A percentile compares a stretch with the other conserved stretches of the same genome.
phyloP scores from a whole-genome alignment of 2,797 vertebrate genomes.

The Chloroceryle amazona region DNA sequence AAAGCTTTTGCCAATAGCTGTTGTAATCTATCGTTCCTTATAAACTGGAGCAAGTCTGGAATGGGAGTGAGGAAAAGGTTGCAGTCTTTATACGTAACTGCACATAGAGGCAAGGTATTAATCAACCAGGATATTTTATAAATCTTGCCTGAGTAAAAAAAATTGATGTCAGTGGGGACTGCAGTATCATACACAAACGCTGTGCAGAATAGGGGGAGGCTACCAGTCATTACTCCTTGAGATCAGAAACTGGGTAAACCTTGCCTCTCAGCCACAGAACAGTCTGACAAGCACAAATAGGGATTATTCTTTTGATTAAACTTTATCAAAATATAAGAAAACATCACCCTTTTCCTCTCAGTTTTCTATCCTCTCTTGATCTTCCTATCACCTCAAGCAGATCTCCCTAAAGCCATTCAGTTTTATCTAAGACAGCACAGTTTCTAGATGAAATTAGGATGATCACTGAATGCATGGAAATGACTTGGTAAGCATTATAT shows the following conservation, averaged over 20 bases:
- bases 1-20: not conserved
- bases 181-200: not conserved
- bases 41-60: not conserved
- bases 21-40: not conserved
- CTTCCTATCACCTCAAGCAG: slow-evolving; percentile 4
- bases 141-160: accelerated
- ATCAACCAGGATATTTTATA: not conserved
- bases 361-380: not conserved
- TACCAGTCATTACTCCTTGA: not conserved
- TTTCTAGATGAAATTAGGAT: not conserved
- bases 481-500: not conserved
- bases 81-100: not conserved
- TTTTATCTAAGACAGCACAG: not conserved
- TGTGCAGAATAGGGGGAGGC: not conserved
- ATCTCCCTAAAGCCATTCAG: not conserved
- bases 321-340: not conserved
- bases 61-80: not conserved
- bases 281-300: not conserved
- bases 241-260: not conserved
- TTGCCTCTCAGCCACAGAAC: not conserved
- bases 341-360: not conserved
- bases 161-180: accelerated
- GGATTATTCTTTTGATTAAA: not conserved
- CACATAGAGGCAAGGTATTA: not conserved
- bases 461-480: not conserved